Base-by-base conservation (phyloP, 2,797 vertebrate genomes). In the Labroides dimidiatus region DNA sequence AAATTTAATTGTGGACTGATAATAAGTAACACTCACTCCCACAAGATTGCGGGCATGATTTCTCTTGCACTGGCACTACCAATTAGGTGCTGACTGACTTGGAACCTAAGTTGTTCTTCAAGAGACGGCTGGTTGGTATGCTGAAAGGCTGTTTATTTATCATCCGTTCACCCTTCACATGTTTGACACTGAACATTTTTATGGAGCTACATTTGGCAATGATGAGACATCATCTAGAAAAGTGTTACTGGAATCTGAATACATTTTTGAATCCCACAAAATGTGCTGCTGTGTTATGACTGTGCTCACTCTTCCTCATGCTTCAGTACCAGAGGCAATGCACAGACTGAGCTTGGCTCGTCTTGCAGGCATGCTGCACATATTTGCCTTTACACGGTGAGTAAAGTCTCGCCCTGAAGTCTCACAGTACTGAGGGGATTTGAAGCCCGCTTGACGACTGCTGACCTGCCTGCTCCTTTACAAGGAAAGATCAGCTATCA, bases 381-480 rank as follows among this genome's bases (percentile, higher is more conserved):
- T 78, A 76, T 81, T 85, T 74, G 60, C 49, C 60, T 85, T 80
- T 80, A 75, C 65, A 51, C 78, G 53, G 57, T 15, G 77, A 80
- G 72, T 75, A 49, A 85, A 85, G 80, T 71, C 75, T 48, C 66
- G 64, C 66, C 77, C 78, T 56, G 56, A 60, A 66, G 80, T 52
- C 78, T 82, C 69, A 54, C 51, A 77, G 75, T 21, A 16, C 75
- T 69, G 14, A 41, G 57, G 84, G 79, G 82, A 88, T 86, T 76
- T 81, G 80, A 78, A 85, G 78, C 70, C 62, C 72, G 83, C 77
- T 88, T 83, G 78, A 86, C 74, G 69, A 87, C 77, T 37, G 70
- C 85, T 92, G 90, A 92, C 89, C 89, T 67, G 80, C 86, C 72
- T 89, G 89, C 76, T 84, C 83, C 86, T 94, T 93, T 92, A 92